These are phyloP conservation scores for Orgyia antiqua DNA, from an alignment of 2,888 invertebrate species.

Conservation along the genomic window DNA sequence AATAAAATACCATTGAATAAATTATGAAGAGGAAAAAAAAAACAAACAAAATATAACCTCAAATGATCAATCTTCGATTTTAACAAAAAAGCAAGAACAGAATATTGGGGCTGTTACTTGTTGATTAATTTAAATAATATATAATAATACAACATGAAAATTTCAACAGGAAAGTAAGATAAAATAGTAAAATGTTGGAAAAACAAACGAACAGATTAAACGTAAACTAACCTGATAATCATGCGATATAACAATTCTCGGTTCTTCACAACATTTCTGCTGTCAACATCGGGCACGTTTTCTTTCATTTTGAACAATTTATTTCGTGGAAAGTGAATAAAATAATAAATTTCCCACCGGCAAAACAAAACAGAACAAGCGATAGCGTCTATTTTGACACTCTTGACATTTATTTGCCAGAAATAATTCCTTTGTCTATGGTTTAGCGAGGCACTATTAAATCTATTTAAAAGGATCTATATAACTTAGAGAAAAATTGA, in stretches of 20 bases:
- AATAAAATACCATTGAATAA: constrained; percentile 2
- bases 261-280: constrained; percentile 90
- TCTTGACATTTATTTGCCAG: neutral
- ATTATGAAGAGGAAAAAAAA: no score
- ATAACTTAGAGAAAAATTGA: no score
- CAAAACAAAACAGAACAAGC: constrained; percentile 16
- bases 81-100: no score
- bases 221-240: constrained; percentile 86
- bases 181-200: no score
- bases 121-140: no score
- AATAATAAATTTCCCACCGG: constrained; percentile 11
- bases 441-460: constrained; percentile 3
- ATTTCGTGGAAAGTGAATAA: neutral
- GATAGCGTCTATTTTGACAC: constrained; percentile 28
- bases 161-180: neutral
- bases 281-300: constrained; percentile 73
- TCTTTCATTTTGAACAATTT: constrained; percentile 53
- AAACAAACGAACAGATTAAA: no score
- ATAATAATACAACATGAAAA: no score
- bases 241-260: constrained; percentile 92
- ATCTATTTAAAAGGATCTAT: no score
- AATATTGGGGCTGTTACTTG: no score
- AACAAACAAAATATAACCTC: constrained; percentile 11
- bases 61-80: neutral
- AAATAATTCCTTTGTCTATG: constrained; percentile 17